Evolutionary conservation across 2,888 invertebrate genomes (phyloP).

Genomic region (Cerastoderma edule): DNA sequence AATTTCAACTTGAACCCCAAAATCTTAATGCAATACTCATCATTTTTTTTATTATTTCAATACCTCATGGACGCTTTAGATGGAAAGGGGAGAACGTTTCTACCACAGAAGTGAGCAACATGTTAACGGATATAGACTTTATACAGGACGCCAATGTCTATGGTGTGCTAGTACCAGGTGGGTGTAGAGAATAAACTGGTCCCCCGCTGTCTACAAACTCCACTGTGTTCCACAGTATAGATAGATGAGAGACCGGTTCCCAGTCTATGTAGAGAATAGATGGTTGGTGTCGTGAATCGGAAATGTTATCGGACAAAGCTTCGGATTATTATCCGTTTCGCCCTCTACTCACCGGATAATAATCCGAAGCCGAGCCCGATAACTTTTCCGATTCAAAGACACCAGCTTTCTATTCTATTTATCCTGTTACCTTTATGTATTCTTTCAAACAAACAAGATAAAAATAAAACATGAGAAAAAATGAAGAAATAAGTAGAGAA

Average conservation of each 20-base stretch:
- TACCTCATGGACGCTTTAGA: slow-evolving; percentile 62
- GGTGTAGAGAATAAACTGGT: slow-evolving; percentile 1
- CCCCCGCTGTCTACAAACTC: not conserved
- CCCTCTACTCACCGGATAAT: not conserved
- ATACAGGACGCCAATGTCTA: slow-evolving; percentile 78
- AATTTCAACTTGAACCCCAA: no score
- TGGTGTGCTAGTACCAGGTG: slow-evolving; percentile 78
- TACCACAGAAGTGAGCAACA: slow-evolving; percentile 79
- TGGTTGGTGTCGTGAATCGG: not conserved
- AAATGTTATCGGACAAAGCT: not conserved
- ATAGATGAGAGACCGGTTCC: not conserved
- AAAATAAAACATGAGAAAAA: no score
- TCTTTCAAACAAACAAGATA: no score
- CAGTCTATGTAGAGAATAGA: not conserved
- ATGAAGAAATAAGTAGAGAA: no score
- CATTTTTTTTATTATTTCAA: no score
- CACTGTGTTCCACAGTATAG: not conserved
- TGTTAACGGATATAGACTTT: slow-evolving; percentile 67
- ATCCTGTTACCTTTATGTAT: no score
- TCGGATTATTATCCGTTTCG: not conserved
- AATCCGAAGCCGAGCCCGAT: not conserved
- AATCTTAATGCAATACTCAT: no score
- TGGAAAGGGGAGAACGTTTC: slow-evolving; percentile 83
- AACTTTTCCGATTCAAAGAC: no score
- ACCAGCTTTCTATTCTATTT: no score